Conservation (phyloP, 1,140 invertebrate species). For the Lethocerus indicus region DNA sequence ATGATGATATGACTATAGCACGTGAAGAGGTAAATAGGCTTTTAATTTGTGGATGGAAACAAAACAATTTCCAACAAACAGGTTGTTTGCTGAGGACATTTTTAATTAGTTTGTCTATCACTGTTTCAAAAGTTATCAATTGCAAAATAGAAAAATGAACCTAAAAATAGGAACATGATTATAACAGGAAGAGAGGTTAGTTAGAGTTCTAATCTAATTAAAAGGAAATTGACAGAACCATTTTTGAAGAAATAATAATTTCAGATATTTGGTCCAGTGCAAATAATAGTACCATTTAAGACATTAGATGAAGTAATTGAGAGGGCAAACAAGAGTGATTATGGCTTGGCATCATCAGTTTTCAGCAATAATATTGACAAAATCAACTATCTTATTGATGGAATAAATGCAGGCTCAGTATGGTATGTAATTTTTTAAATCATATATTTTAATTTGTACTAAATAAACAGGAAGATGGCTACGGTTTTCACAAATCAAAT, state of each 20-base stretch:
- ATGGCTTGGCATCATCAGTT: slow-evolving; percentile 82
- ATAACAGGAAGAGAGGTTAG: no score
- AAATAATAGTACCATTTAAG: slow-evolving; percentile 89
- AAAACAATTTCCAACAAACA: no score
- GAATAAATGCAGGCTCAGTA: slow-evolving; percentile 76
- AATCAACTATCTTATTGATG: slow-evolving; percentile 56
- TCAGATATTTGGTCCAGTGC: slow-evolving; percentile 94
- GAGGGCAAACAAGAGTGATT: slow-evolving; percentile 76
- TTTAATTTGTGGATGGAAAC: no score
- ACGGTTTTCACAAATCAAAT: no score
- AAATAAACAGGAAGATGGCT: no score
- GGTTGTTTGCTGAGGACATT: no score
- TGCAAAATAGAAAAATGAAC: background rate
- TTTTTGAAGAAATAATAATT: slow-evolving; percentile 18
- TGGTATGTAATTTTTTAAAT: slow-evolving; percentile 36
- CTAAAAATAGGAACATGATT: no score
- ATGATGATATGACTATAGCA: slow-evolving; percentile 72
- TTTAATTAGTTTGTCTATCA: no score
- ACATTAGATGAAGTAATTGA: slow-evolving; percentile 75
- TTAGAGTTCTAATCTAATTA: no score
- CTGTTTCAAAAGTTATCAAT: no score
- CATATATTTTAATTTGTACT: no score
- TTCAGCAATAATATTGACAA: slow-evolving; percentile 80
- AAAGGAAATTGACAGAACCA: no score
- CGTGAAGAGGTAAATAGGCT: slow-evolving; percentile 48